Conservation (phyloP, 2,888 invertebrate genomes). For the Andricus curvator region DNA sequence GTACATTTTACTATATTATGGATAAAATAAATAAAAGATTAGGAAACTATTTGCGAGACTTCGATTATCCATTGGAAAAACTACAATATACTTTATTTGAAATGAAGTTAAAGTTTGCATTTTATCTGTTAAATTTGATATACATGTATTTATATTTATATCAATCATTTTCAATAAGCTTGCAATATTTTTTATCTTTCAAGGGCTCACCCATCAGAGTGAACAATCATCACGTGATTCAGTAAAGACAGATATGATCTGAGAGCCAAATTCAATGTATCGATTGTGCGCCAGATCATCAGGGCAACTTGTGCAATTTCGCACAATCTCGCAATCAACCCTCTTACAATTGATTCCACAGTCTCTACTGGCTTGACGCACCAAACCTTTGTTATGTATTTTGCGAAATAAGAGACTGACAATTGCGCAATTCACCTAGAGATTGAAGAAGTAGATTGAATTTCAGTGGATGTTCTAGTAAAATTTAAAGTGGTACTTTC, state of each 20-base stretch:
- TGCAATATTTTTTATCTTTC: not conserved
- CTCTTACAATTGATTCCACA: slow-evolving; percentile 17
- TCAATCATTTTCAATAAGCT: not conserved
- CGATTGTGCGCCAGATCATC: slow-evolving; percentile 5
- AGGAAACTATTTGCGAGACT: not conserved
- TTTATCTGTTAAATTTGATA: not conserved
- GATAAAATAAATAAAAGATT: not conserved
- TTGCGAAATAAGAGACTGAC: slow-evolving; percentile 6
- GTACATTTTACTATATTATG: not conserved
- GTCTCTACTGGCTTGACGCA: not conserved
- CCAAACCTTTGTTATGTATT: slow-evolving; percentile 29
- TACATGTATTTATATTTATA: not conserved
- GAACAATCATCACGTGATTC: slow-evolving; percentile 22
- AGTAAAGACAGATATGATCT: slow-evolving; percentile 29
- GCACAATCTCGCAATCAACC: slow-evolving; percentile 9
- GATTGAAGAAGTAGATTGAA: slow-evolving; percentile 25
- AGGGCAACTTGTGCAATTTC: slow-evolving; percentile 29
- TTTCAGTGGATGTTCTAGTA: slow-evolving; percentile 8
- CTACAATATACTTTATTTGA: not conserved
- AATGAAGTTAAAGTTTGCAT: not conserved
- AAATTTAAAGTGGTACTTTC: slow-evolving; percentile 2
- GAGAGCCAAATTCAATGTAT: slow-evolving; percentile 13
- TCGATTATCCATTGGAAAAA: not conserved
- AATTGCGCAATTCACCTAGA: not conserved
- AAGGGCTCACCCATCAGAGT: not conserved